These are phyloP conservation scores for Ophion obscuratus DNA, from an alignment of 2,888 invertebrate species.

Conservation along the genomic window DNA sequence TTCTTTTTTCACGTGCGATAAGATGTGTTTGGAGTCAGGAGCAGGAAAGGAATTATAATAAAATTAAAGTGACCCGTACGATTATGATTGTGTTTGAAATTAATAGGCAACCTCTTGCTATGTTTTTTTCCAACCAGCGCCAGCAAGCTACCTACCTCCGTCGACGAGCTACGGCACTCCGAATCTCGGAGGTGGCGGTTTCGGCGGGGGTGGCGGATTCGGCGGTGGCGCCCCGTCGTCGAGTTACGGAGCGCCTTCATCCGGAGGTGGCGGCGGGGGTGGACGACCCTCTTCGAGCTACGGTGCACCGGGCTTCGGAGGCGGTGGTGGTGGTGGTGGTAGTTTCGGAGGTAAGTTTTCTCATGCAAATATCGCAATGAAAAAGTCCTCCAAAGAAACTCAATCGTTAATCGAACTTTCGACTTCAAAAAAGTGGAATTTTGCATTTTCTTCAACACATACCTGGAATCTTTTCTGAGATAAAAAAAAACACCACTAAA, in stretches of 20 bases:
- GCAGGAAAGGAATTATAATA: no score
- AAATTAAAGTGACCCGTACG: background rate
- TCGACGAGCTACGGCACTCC: constrained; percentile 85
- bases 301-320: constrained; percentile 84
- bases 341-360: constrained; percentile 24
- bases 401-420: no score
- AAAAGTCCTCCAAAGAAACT: no score
- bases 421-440: no score
- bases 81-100: background rate
- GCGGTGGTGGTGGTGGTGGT: constrained; percentile 71
- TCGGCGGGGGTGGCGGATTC: constrained; percentile 82
- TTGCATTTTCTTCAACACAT: no score
- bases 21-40: no score
- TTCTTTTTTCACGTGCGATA: no score
- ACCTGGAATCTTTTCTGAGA: no score
- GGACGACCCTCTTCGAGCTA: constrained; percentile 79
- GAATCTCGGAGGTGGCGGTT: constrained; percentile 78
- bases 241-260: constrained; percentile 84
- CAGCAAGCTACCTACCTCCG: constrained; percentile 87
- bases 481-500: no score
- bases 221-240: constrained; percentile 79
- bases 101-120: constrained; percentile 2
- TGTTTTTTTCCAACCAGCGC: constrained; percentile 82
- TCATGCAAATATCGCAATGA: constrained; percentile 17
- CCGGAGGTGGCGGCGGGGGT: constrained; percentile 71